Percentiles rank a stretch among this genome's conserved stretches.
These are phyloP conservation scores for Oxytorus armatus DNA, from an alignment of 2,888 invertebrate genomes.

Conservation along the genomic window DNA sequence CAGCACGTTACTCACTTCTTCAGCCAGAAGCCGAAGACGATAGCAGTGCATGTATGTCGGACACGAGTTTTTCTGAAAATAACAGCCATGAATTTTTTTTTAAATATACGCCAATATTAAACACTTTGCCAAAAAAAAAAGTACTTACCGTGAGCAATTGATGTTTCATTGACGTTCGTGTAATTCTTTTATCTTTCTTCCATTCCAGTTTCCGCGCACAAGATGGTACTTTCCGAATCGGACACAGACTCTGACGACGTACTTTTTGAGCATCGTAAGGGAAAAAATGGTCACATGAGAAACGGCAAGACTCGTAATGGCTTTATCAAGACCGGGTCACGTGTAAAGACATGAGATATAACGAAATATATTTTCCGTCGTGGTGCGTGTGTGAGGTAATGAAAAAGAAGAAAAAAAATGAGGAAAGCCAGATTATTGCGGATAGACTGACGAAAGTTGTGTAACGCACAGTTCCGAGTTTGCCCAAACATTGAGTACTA, in stretches of 20 bases:
- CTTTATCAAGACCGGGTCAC: constrained; percentile 85
- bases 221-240: constrained; percentile 89
- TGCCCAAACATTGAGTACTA: constrained; percentile 52
- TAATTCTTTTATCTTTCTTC: constrained; percentile 47
- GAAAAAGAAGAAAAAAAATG: constrained; percentile 7
- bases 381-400: constrained; percentile 18
- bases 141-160: neutral
- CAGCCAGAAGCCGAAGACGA: constrained; percentile 90
- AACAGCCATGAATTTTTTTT: constrained; percentile 1
- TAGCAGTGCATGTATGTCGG: constrained; percentile 86
- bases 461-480: constrained; percentile 39
- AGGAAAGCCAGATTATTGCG: constrained; percentile 11
- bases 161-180: neutral
- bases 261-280: constrained; percentile 90
- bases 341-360: constrained; percentile 85
- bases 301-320: constrained; percentile 85
- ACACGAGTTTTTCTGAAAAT: too few relatives aligned
- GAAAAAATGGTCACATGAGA: constrained; percentile 86
- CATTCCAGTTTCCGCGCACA: constrained; percentile 86
- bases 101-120: neutral
- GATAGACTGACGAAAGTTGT: neutral
- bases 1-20: constrained; percentile 90
- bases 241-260: constrained; percentile 94
- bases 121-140: constrained; percentile 21
- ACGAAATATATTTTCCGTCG: constrained; percentile 3